Evolutionary conservation across 1,140 invertebrate species (phyloP), one percentile per base, ranked within the genome.

Genomic region (Ceratosolen solmsi): DNA sequence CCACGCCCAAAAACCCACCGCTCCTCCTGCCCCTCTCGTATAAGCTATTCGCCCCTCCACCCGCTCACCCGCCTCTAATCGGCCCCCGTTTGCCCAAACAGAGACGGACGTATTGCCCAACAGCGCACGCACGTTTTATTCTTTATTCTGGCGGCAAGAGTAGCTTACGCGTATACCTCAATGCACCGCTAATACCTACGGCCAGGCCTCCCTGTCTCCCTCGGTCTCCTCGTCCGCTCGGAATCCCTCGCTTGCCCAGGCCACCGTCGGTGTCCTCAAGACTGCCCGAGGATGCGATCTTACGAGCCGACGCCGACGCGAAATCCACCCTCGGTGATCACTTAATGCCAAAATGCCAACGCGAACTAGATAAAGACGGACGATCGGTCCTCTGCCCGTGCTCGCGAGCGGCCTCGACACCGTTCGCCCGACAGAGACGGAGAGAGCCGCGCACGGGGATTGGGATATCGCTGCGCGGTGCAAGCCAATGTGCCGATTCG

Each of bases 121-220:
- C 41, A 49, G 76, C 76, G 76, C 76, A 78, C 46, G 76, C 76
- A 78, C 76, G 76, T 68, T 78, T 78, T 68, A 46, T 78, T 68
- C 46, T 78, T 78, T 78, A 63, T 49, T 54, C 27, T 51, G 63
- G 76, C 76, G 75, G 56, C 73, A 41, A 76, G 38, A 11, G 27
- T 27, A 27, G 25, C 15, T 2, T 7, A 22, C 49, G 46, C 49
- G 36, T 15, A 4, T 4, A 15, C 8, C n/a, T 22, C 8, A 25
- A 4, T 58, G 54, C n/a, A n/a, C n/a, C n/a, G n/a, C n/a, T n/a
- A n/a, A n/a, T n/a, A n/a, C n/a, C n/a, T n/a, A n/a, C n/a, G n/a
- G n/a, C n/a, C n/a, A n/a, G n/a, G n/a, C n/a, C n/a, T n/a, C n/a
- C n/a, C n/a, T n/a, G n/a, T n/a, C n/a, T n/a, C n/a, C n/a, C n/a